Evolutionary conservation across 2,113 vertebrate species (phyloP).

Genomic region (Vicugna pacos): DNA sequence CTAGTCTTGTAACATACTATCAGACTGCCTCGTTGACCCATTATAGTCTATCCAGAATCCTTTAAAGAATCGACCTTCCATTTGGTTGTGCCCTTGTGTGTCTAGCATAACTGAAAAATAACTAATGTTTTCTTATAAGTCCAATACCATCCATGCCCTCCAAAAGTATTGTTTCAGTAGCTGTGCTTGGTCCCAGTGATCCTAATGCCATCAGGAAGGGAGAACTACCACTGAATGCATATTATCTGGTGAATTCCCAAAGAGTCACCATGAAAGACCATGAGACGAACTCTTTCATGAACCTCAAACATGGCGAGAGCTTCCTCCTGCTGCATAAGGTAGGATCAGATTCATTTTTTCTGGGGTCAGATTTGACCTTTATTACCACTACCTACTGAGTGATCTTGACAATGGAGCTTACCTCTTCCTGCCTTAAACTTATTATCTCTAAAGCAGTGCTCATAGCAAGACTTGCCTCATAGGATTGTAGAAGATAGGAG

Average conservation of each 20-base stretch:
- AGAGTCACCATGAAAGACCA: background rate
- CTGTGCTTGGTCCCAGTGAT: background rate
- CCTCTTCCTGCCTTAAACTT: background rate
- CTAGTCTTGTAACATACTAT: background rate
- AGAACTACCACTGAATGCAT: background rate
- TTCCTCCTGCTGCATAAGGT: background rate
- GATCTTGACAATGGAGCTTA: background rate
- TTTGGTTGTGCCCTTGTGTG: background rate
- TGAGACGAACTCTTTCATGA: background rate
- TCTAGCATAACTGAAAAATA: background rate
- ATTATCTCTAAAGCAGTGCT: background rate
- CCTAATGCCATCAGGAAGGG: background rate
- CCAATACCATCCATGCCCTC: background rate
- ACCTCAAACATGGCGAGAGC: background rate
- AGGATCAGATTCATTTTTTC: background rate
- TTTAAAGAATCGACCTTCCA: background rate
- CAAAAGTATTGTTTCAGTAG: conserved; percentile 10
- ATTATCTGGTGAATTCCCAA: background rate
- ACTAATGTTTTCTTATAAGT: background rate
- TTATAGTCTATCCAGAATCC: background rate
- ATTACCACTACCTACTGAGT: background rate
- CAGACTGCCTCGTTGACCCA: background rate
- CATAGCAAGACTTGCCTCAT: background rate
- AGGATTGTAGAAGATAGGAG: background rate
- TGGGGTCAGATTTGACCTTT: background rate